phyloP scores from a whole-genome alignment of 2,888 invertebrate genomes.

The Sarcophaga caerulescens region DNA sequence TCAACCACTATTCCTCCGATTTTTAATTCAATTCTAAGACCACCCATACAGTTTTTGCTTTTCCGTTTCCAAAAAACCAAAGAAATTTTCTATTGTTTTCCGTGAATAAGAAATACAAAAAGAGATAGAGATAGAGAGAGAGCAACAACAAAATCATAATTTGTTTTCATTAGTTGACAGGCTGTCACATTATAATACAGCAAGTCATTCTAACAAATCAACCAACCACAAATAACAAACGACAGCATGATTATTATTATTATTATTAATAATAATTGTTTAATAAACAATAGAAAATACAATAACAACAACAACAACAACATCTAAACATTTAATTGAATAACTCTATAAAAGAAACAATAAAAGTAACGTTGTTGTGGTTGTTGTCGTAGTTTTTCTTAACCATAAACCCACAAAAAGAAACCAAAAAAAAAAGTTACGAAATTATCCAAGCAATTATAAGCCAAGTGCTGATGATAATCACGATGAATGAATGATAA shows the following conservation, averaged over 20 bases:
- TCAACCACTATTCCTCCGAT: neutral
- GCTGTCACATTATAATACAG: constrained; percentile 64
- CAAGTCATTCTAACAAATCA: constrained; percentile 55
- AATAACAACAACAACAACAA: neutral
- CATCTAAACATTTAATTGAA: constrained; percentile 1
- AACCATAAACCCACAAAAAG: constrained; percentile 14
- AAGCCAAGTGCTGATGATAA: too few species aligned
- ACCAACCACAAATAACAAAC: too few species aligned
- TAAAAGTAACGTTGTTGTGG: neutral
- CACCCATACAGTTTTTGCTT: constrained; percentile 35
- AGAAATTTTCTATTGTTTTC: constrained; percentile 19
- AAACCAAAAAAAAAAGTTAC: neutral
- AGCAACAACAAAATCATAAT: constrained; percentile 50
- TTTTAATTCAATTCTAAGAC: constrained; percentile 22
- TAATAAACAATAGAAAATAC: constrained; percentile 50
- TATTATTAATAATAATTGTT: constrained; percentile 54
- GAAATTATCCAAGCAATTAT: neutral
- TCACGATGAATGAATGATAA: too few species aligned
- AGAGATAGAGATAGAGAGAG: neutral
- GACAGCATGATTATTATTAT: constrained; percentile 31
- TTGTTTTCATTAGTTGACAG: constrained; percentile 66
- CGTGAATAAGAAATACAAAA: neutral
- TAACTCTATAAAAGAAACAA: constrained; percentile 11
- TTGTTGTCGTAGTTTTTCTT: neutral
- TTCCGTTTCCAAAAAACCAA: too few species aligned